Evolutionary conservation across 2,113 vertebrate species (phyloP).

Genomic region (Tylochromis polylepis): DNA sequence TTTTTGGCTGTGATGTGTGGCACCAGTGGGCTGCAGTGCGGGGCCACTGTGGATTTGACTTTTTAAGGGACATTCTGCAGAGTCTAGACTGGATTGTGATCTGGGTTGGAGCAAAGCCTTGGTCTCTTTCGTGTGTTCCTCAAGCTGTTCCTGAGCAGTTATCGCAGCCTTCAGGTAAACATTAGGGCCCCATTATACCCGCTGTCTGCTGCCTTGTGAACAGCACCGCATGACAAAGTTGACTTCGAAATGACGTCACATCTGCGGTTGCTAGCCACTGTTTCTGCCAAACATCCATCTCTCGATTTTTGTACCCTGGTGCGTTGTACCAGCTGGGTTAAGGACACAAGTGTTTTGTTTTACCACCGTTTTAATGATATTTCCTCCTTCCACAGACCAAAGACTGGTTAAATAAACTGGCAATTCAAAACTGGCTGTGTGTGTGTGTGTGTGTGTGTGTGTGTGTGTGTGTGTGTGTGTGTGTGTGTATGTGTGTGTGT

Average conservation of each 20-base stretch:
- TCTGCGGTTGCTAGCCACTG: not conserved
- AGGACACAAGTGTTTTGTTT: not conserved
- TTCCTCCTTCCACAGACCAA: not conserved
- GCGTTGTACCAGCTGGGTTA: not conserved
- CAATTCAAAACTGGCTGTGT: no score
- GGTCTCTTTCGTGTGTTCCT: not conserved
- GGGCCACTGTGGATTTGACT: not conserved
- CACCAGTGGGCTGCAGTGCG: not conserved
- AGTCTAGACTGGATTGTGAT: not conserved
- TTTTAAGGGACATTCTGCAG: not conserved
- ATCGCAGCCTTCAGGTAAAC: not conserved
- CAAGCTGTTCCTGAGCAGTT: not conserved
- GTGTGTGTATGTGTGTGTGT: not conserved
- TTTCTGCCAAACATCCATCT: not conserved
- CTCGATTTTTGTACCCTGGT: not conserved
- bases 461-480: not conserved
- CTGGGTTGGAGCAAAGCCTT: not conserved
- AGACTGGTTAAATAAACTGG: not conserved
- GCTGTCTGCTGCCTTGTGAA: no score
- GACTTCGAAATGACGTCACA: no score
- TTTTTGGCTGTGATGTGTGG: not conserved
- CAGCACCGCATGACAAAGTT: no score
- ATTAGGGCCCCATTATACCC: not conserved
- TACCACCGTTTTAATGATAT: not conserved
- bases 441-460: no score